A percentile compares a stretch with the other conserved stretches of the same genome.
These are phyloP conservation scores for Glareola pratincola DNA, from an alignment of 2,113 vertebrate species.

Conservation along the genomic window DNA sequence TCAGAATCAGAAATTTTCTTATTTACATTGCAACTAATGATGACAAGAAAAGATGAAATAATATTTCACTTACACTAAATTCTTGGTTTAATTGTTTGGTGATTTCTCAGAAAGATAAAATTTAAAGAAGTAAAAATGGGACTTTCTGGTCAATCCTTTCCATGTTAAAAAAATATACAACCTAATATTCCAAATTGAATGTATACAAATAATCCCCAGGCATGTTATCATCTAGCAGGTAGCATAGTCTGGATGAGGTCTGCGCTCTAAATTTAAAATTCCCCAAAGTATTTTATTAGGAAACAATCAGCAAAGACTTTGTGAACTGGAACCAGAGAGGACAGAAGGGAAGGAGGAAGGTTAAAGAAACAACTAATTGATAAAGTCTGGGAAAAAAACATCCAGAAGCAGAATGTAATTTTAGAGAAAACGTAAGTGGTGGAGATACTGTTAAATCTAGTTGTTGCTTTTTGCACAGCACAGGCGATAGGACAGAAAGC, in stretches of 20 bases:
- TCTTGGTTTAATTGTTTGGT: not conserved
- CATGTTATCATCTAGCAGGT: not conserved
- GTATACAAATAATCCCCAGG: not conserved
- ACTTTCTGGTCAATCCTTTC: not conserved
- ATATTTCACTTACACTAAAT: not conserved
- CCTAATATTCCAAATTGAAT: not conserved
- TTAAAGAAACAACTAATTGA: constrained; percentile 40
- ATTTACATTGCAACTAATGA: not conserved
- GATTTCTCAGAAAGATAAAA: not conserved
- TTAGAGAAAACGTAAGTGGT: constrained; percentile 4
- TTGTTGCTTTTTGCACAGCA: constrained; percentile 29
- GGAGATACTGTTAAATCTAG: constrained; percentile 47
- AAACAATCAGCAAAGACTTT: constrained; percentile 2
- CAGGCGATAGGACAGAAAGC: not conserved
- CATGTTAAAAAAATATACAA: not conserved
- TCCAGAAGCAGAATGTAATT: constrained; percentile 27
- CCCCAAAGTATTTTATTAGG: constrained; percentile 3
- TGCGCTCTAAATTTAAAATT: not conserved
- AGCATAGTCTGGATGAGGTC: not conserved
- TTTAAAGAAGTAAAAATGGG: not conserved
- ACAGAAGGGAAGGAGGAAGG: constrained; percentile 26
- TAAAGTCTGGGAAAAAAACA: not conserved
- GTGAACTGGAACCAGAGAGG: constrained; percentile 22
- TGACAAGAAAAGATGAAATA: not conserved
- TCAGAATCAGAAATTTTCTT: not conserved